These are phyloP conservation scores for Hydriomena furcata DNA, from an alignment of 2,888 invertebrate genomes.

Conservation along the genomic window DNA sequence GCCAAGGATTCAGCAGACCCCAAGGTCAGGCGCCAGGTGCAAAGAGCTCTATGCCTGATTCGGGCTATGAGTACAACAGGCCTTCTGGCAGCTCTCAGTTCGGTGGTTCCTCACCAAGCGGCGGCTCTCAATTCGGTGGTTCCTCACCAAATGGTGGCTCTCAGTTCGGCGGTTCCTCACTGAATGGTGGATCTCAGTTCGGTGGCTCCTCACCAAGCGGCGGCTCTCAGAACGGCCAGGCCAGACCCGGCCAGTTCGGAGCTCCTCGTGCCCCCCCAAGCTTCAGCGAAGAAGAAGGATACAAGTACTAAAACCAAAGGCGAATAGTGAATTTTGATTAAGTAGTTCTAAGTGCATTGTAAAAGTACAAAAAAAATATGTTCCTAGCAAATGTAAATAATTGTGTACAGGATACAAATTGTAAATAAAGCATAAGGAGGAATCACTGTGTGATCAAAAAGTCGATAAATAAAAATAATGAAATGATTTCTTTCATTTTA, in stretches of 20 bases:
- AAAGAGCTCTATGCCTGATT: slow-evolving; percentile 22
- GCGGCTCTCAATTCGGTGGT: slow-evolving; percentile 21
- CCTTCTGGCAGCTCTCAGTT: slow-evolving; percentile 25
- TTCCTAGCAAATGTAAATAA: slow-evolving; percentile 39
- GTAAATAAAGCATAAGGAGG: slow-evolving; percentile 45
- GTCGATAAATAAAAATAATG: slow-evolving; percentile 42
- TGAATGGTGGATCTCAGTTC: slow-evolving; percentile 21
- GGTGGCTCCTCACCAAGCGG: slow-evolving; percentile 28
- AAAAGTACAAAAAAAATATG: slow-evolving; percentile 48
- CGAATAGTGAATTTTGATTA: slow-evolving; percentile 44
- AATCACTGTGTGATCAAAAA: slow-evolving; percentile 60
- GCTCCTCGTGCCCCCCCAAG: slow-evolving; percentile 74
- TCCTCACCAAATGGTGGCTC: slow-evolving; percentile 17
- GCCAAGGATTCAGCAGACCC: slow-evolving; percentile 25
- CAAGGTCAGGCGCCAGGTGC: slow-evolving; percentile 14
- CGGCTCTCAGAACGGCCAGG: slow-evolving; percentile 24
- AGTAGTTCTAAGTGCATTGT: slow-evolving; percentile 42
- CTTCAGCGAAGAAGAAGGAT: slow-evolving; percentile 72
- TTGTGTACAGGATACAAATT: slow-evolving; percentile 47
- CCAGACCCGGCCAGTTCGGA: slow-evolving; percentile 51
- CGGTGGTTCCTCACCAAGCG: slow-evolving; percentile 28
- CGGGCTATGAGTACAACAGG: slow-evolving; percentile 39
- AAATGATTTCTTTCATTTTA: neutral
- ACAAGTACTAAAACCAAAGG: slow-evolving; percentile 71
- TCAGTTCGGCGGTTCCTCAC: slow-evolving; percentile 28